These are phyloP conservation scores for Egretta garzetta DNA, from an alignment of 2,113 vertebrate species.

Conservation along the genomic window DNA sequence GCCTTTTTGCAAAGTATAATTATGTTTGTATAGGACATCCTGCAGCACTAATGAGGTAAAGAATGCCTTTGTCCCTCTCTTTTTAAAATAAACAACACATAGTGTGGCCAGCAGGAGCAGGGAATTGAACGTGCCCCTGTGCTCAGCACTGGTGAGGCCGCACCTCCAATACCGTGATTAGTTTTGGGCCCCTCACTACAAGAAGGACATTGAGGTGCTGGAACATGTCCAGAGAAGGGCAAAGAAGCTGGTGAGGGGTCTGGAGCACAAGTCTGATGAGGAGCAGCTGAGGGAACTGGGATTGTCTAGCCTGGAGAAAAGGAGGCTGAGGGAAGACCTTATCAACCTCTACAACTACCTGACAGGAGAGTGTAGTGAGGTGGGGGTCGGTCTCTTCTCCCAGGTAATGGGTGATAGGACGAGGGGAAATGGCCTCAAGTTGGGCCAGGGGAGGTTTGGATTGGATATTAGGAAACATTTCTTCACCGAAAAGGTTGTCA, in stretches of 20 bases:
- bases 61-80: background rate
- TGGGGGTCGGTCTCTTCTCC: background rate
- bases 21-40: conserved; percentile 26
- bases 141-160: background rate
- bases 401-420: fast-evolving
- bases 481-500: background rate
- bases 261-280: background rate
- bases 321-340: background rate
- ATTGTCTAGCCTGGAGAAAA: background rate
- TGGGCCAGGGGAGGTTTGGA: background rate
- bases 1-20: conserved; percentile 19
- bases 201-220: background rate
- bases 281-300: background rate
- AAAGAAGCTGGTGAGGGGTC: background rate
- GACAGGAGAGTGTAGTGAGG: background rate
- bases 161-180: fast-evolving
- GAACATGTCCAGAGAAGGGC: background rate
- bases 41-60: conserved; percentile 50
- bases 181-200: background rate
- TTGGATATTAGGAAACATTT: background rate
- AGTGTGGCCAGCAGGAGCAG: background rate
- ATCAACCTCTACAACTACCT: background rate
- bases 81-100: background rate
- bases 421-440: background rate
- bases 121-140: background rate